Percentiles rank a stretch among this genome's conserved stretches.
phyloP scores from a whole-genome alignment of 2,113 vertebrate species.

The Porphyrio hochstetteri region DNA sequence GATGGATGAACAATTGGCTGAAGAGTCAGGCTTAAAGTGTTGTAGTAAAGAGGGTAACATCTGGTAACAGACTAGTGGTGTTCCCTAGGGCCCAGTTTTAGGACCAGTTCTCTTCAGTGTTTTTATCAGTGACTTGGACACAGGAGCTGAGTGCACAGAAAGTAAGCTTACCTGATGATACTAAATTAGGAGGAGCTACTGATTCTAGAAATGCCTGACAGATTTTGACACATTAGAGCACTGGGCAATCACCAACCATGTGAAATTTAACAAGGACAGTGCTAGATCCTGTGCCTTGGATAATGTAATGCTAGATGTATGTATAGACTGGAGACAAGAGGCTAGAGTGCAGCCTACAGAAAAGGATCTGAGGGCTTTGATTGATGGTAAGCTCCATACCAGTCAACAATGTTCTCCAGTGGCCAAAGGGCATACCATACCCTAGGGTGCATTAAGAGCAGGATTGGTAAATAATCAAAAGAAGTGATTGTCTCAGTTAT shows the following conservation, averaged over 20 bases:
- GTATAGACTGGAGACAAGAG: not conserved
- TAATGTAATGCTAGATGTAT: not conserved
- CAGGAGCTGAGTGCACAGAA: not conserved
- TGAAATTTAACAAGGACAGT: not conserved
- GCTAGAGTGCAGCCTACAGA: not conserved
- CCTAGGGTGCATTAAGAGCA: not conserved
- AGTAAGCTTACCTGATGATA: not conserved
- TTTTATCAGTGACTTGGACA: not conserved
- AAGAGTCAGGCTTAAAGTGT: not conserved
- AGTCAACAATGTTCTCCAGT: not conserved
- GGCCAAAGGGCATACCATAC: accelerated
- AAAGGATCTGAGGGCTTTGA: not conserved
- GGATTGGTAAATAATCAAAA: not conserved
- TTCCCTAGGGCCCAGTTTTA: not conserved
- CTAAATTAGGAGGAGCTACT: not conserved
- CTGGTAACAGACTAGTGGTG: not conserved
- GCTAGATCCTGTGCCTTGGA: not conserved
- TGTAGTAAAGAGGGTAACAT: not conserved
- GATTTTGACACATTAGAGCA: not conserved
- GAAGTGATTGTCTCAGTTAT: not conserved
- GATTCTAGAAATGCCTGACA: not conserved
- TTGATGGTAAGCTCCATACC: not conserved
- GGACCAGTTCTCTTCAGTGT: not conserved
- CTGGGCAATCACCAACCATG: not conserved
- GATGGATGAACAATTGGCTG: accelerated